Evolutionary conservation across 2,113 vertebrate species (phyloP), one percentile per base, ranked within the genome.

Genomic region (Ochotona princeps): DNA sequence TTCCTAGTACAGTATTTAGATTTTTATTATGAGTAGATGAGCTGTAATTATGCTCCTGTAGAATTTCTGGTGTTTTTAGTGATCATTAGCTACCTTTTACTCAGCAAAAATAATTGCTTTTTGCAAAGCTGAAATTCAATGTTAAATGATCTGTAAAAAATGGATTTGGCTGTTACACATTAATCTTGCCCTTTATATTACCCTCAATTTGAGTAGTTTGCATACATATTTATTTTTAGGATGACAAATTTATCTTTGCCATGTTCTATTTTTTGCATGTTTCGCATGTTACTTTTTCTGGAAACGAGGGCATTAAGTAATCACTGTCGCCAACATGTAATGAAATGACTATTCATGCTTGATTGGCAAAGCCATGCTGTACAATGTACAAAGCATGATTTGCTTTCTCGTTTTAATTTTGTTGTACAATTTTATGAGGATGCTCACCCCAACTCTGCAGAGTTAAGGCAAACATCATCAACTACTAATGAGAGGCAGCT

Each of bases 1-100:
- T 94, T 23, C 83, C 44, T 83, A 72, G 20, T 51, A 66, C 80
- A 38, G 14, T 23, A 38, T 20, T 14, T 13, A 28, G 57, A 87
- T 47, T 91, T 89, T 73, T 65, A 89, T 14, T 10, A 65, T 67
- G 28, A 84, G 32, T 28, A n/a, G 82, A 38, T 74, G 25, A 4
- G 73, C 20, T 74, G 4, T 21, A 89, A 73, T 28, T 17, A 66
- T 54, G 49, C 12, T 60, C 38, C 79, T 80, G 32, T 9, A 44
- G 63, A 35, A 60, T 57, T 44, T 94, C 8, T 54, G 8, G 18
- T 66, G 92, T 57, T 92, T 65, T 94, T 84, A 54, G 51, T 74
- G 30, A 85, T 57, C 25, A 49, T 28, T n/a, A 32, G 6, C 13
- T 14, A 38, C 38, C 8, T 84, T 88, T 83, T 65, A 89, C 35